A percentile compares a stretch with the other conserved stretches of the same genome.
These are phyloP conservation scores for Tautogolabrus adspersus DNA, from an alignment of 2,113 vertebrate species.

Conservation along the genomic window DNA sequence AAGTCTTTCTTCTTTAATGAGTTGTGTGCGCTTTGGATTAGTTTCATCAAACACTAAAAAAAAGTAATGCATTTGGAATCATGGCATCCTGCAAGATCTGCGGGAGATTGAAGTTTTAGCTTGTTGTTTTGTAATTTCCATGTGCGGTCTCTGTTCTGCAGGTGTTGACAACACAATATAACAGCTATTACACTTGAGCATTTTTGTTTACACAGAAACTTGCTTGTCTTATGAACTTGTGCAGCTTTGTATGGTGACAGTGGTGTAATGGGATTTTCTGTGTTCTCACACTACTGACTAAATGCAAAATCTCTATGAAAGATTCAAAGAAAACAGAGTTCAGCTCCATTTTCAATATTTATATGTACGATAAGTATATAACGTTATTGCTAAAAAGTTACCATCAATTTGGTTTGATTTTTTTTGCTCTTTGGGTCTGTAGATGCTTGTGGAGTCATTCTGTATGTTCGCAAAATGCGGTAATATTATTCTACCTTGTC, in stretches of 20 bases:
- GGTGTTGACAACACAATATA: conserved; percentile 26
- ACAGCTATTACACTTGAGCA: conserved; percentile 16
- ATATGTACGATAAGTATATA: no score
- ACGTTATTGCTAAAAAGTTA: no score
- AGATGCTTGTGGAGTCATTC: no score
- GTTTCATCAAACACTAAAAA: conserved; percentile 19
- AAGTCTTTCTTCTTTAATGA: conserved; percentile 7
- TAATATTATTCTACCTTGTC: no score
- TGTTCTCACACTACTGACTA: background rate
- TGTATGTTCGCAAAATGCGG: no score
- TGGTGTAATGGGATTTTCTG: conserved; percentile 9
- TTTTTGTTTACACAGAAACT: conserved; percentile 30
- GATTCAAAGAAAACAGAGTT: background rate
- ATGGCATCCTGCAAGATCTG: background rate
- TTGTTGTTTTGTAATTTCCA: conserved; percentile 38
- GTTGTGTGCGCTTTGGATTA: conserved; percentile 19
- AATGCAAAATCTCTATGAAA: background rate
- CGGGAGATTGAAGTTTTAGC: background rate
- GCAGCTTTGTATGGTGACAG: background rate
- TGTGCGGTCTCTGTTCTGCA: conserved; percentile 11
- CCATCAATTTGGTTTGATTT: no score
- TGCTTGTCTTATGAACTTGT: background rate
- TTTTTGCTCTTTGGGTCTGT: no score
- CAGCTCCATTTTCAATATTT: background rate
- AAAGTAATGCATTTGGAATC: conserved; percentile 25